Conservation (phyloP, 2,797 vertebrate species). For the Staurois parvus region DNA sequence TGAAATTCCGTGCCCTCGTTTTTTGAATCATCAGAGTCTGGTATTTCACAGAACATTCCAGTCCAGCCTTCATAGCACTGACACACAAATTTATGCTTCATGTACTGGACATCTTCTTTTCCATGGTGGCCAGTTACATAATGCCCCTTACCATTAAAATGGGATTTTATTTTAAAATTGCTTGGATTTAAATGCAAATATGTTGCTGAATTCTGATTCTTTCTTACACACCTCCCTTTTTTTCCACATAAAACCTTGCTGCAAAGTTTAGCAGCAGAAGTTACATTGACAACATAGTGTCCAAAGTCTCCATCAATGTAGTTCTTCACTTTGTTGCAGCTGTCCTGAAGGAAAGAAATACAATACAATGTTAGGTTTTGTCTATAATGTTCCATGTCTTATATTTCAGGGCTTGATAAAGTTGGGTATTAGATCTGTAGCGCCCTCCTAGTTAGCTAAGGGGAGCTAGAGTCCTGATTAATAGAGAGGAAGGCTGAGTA, state of each 20-base stretch:
- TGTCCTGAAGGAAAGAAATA: constrained; percentile 75
- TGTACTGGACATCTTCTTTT: constrained; percentile 75
- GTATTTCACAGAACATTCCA: constrained; percentile 85
- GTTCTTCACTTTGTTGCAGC: constrained; percentile 83
- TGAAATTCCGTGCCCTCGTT: neutral
- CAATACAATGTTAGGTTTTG: neutral
- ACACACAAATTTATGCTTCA: constrained; percentile 88
- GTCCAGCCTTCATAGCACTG: constrained; percentile 91
- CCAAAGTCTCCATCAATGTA: constrained; percentile 85
- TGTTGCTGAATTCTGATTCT: constrained; percentile 75
- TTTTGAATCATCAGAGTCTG: constrained; percentile 66
- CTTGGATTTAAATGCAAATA: constrained; percentile 84
- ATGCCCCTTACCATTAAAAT: constrained; percentile 68
- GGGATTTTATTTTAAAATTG: constrained; percentile 77
- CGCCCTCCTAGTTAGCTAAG: too few species aligned
- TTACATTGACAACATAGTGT: constrained; percentile 89
- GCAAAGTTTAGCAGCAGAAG: constrained; percentile 88
- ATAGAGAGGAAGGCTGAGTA: too few species aligned
- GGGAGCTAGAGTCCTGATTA: too few species aligned
- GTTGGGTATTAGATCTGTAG: too few species aligned
- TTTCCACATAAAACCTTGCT: constrained; percentile 88
- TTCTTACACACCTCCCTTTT: constrained; percentile 87
- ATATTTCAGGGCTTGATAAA: too few species aligned
- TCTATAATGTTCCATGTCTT: neutral
- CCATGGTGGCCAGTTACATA: constrained; percentile 77